phyloP scores from a whole-genome alignment of 2,113 vertebrate species.

The Colaptes auratus region DNA sequence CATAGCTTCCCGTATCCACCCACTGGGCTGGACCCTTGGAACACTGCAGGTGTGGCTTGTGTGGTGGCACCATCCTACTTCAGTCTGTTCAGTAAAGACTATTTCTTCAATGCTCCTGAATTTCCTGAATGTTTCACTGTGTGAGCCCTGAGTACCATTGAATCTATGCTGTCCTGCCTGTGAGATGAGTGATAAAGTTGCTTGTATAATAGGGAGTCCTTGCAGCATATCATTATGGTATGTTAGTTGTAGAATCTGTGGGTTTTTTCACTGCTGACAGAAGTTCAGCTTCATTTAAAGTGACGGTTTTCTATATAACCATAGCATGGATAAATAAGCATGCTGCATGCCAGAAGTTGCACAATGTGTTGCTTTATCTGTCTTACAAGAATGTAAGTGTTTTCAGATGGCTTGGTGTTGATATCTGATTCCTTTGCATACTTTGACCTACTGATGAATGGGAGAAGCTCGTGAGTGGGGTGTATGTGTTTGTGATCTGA shows the following conservation, averaged over 20 bases:
- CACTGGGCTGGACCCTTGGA: no score
- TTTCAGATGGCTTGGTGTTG: not conserved
- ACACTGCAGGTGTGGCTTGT: no score
- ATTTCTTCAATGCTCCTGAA: not conserved
- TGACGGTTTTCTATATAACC: not conserved
- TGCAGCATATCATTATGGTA: not conserved
- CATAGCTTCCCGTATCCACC: no score
- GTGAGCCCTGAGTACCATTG: not conserved
- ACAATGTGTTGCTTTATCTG: not conserved
- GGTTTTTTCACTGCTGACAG: not conserved
- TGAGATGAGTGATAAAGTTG: not conserved
- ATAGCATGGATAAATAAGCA: not conserved
- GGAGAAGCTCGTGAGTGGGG: not conserved
- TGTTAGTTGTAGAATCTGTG: not conserved
- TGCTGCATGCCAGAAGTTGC: not conserved
- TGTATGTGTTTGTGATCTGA: not conserved
- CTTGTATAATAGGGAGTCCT: not conserved
- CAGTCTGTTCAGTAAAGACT: not conserved
- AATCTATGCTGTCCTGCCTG: not conserved
- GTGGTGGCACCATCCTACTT: not conserved
- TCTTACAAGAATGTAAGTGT: not conserved
- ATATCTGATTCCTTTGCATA: not conserved
- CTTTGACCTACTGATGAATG: not conserved
- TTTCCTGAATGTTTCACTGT: not conserved
- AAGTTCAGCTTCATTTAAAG: not conserved